These are phyloP conservation scores for Ceriagrion tenellum DNA, from an alignment of 2,888 invertebrate genomes.

Conservation along the genomic window DNA sequence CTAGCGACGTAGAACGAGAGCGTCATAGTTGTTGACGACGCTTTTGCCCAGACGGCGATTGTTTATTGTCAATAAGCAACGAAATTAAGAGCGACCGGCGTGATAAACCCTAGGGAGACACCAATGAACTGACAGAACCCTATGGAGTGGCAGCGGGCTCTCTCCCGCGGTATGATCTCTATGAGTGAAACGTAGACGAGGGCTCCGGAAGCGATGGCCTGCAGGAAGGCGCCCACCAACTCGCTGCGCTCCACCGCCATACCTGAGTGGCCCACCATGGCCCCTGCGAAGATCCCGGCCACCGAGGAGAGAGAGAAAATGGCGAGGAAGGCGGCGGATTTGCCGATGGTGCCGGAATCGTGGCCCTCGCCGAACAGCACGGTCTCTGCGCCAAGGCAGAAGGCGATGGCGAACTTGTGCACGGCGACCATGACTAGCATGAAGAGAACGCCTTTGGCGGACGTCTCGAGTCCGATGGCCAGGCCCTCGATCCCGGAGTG, in stretches of 20 bases:
- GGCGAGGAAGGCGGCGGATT: slow-evolving; percentile 81
- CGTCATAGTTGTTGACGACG: not conserved
- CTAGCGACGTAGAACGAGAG: not conserved
- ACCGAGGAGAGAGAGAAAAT: slow-evolving; percentile 86
- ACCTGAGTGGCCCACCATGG: slow-evolving; percentile 73
- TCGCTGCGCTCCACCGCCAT: not conserved
- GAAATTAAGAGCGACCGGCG: slow-evolving; percentile 83
- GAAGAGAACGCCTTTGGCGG: slow-evolving; percentile 81
- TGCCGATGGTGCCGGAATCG: slow-evolving; percentile 74
- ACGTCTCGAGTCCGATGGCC: slow-evolving; percentile 88
- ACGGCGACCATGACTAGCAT: slow-evolving; percentile 78
- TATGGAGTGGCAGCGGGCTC: slow-evolving; percentile 87
- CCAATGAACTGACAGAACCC: slow-evolving; percentile 84
- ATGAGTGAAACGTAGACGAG: slow-evolving; percentile 88
- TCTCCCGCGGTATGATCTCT: slow-evolving; percentile 88
- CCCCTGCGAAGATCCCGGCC: slow-evolving; percentile 84
- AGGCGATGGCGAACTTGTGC: slow-evolving; percentile 90
- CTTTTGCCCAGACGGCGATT: not conserved
- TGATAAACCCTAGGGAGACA: slow-evolving; percentile 82
- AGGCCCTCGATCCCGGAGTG: slow-evolving; percentile 90
- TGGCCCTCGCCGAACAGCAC: slow-evolving; percentile 74
- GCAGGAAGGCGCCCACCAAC: slow-evolving; percentile 71
- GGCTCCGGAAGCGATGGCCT: slow-evolving; percentile 88
- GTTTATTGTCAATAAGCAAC: not conserved
- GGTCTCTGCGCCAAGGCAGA: slow-evolving; percentile 89